Conservation (phyloP, 2,888 invertebrate genomes). For the Drosophila testacea region DNA sequence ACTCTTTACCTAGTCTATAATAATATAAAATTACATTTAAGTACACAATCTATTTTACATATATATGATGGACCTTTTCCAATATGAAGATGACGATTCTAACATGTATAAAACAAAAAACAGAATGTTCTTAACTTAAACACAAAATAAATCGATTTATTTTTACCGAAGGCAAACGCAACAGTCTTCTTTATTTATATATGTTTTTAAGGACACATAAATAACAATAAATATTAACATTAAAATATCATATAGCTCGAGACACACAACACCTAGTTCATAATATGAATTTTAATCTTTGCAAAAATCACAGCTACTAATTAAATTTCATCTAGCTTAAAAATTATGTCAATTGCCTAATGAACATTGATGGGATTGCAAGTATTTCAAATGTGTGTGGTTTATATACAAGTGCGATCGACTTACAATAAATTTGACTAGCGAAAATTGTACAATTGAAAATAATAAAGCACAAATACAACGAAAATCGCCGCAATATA, state of each 20-base stretch:
- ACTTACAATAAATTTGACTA: slow-evolving; percentile 52
- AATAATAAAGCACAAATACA: slow-evolving; percentile 83
- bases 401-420: background rate
- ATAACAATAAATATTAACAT: slow-evolving; percentile 26
- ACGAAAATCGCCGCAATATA: slow-evolving; percentile 84
- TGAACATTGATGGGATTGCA: slow-evolving; percentile 35
- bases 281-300: slow-evolving; percentile 2
- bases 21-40: slow-evolving; percentile 42
- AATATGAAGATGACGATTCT: slow-evolving; percentile 46
- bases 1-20: slow-evolving; percentile 50
- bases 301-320: slow-evolving; percentile 56
- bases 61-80: slow-evolving; percentile 25
- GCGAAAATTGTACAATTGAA: slow-evolving; percentile 84
- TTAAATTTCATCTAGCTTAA: slow-evolving; percentile 28
- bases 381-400: slow-evolving; percentile 11
- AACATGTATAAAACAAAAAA: slow-evolving; percentile 30
- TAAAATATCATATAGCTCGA: slow-evolving; percentile 17
- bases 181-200: slow-evolving; percentile 22
- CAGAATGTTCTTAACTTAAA: slow-evolving; percentile 62
- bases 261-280: slow-evolving; percentile 29
- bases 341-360: slow-evolving; percentile 26
- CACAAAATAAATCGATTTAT: slow-evolving; percentile 68
- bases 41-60: slow-evolving; percentile 37
- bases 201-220: slow-evolving; percentile 30
- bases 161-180: slow-evolving; percentile 58